Conservation (phyloP, 2,113 vertebrate species). For the Heptranchias perlo region DNA sequence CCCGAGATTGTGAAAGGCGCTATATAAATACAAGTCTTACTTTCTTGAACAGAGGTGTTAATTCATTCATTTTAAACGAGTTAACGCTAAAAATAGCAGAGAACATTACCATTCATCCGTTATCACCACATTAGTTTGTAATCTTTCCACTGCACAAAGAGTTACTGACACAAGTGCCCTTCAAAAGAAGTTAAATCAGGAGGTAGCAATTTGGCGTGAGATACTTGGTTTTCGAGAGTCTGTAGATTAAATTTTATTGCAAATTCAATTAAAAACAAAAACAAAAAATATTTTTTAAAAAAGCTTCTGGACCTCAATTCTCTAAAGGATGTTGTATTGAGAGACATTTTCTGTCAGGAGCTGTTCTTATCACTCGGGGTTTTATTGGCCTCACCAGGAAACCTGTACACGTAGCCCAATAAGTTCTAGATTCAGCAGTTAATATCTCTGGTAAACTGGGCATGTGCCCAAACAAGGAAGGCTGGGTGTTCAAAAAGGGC, state of each 20-base stretch:
- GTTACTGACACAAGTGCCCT: background rate
- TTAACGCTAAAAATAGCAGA: background rate
- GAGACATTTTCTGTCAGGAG: background rate
- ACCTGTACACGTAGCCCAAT: background rate
- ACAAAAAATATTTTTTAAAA: background rate
- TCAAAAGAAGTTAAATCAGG: background rate
- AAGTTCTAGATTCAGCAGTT: background rate
- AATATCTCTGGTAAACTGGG: background rate
- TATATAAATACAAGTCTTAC: background rate
- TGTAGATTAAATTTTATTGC: background rate
- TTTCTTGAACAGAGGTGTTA: background rate
- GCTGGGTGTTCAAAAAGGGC: background rate
- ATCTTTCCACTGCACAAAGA: background rate
- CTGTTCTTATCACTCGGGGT: background rate
- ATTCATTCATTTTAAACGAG: background rate
- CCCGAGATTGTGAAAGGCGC: background rate
- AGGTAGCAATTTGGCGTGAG: background rate
- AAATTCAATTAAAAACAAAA: conserved; percentile 1
- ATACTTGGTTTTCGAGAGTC: background rate
- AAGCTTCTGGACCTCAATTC: background rate
- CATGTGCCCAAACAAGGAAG: background rate
- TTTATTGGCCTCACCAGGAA: background rate
- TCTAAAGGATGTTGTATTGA: background rate
- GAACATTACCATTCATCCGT: background rate
- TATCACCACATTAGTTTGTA: background rate